Evolutionary conservation across 2,888 invertebrate genomes (phyloP).

Genomic region (Melanostoma mellinum): DNA sequence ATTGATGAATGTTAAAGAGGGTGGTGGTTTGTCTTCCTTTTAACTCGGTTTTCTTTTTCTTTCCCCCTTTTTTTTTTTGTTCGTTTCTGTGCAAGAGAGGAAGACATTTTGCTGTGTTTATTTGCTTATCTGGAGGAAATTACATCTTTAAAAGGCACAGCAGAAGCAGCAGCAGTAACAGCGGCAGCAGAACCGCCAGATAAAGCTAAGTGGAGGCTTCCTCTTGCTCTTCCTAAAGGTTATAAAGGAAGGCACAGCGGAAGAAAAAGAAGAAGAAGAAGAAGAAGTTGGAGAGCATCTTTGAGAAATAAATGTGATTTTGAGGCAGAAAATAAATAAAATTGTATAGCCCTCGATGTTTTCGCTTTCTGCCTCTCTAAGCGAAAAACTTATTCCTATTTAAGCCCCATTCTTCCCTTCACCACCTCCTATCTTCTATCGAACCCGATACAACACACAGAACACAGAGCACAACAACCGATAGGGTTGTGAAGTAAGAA

Average conservation of each 20-base stretch:
- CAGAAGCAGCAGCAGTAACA: constrained; percentile 25
- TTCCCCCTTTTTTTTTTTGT: neutral
- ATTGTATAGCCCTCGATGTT: constrained; percentile 41
- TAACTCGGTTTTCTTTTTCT: too few species aligned
- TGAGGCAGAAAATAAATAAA: constrained; percentile 45
- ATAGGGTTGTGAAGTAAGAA: constrained; percentile 20
- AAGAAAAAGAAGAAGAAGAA: neutral
- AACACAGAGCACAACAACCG: neutral
- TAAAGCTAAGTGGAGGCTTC: constrained; percentile 33
- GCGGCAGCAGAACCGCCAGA: constrained; percentile 12
- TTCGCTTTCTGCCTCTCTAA: neutral
- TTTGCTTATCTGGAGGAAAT: constrained; percentile 64
- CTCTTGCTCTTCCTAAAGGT: constrained; percentile 9
- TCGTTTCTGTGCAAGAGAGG: neutral
- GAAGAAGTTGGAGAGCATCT: constrained; percentile 15
- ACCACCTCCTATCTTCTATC: too few species aligned
- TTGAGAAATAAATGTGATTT: constrained; percentile 47
- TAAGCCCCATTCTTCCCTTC: neutral
- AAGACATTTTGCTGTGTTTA: constrained; percentile 48
- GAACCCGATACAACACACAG: neutral
- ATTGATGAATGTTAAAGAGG: constrained; percentile 12
- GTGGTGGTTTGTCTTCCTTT: too few species aligned
- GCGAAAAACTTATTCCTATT: constrained; percentile 20
- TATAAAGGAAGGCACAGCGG: neutral
- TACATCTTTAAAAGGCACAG: constrained; percentile 36